Conservation (phyloP, 2,888 invertebrate species). For the Agrilus mali region DNA sequence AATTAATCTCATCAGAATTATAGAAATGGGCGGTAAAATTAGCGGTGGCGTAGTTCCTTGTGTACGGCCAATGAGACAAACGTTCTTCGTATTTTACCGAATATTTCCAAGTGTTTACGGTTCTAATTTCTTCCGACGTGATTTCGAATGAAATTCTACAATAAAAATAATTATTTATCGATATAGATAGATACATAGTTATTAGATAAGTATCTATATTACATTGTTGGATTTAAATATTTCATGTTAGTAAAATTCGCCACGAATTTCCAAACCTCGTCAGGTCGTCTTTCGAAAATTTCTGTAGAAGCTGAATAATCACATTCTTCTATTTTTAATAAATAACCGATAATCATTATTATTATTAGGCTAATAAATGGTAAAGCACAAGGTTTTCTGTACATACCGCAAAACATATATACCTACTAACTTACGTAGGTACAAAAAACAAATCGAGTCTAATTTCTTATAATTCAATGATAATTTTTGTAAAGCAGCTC, state of each 20-base stretch:
- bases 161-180: conserved; percentile 1
- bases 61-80: conserved; percentile 50
- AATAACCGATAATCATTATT: conserved; percentile 20
- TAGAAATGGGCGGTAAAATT: conserved; percentile 44
- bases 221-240: conserved; percentile 60
- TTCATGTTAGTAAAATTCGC: conserved; percentile 64
- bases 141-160: conserved; percentile 48
- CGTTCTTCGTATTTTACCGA: conserved; percentile 50
- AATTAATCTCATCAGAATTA: conserved; percentile 34
- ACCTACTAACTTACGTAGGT: no score
- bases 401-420: no score
- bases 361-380: conserved; percentile 9
- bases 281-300: conserved; percentile 43
- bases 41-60: conserved; percentile 44
- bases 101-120: conserved; percentile 58
- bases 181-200: no score
- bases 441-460: no score
- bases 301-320: conserved; percentile 36
- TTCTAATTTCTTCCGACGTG: conserved; percentile 51
- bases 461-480: no score
- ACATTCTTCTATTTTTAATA: conserved; percentile 26
- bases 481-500: no score
- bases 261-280: conserved; percentile 58
- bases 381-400: no score
- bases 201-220: no score